phyloP scores from a whole-genome alignment of 1,140 invertebrate genomes.

The Philopotamus ludificatus region DNA sequence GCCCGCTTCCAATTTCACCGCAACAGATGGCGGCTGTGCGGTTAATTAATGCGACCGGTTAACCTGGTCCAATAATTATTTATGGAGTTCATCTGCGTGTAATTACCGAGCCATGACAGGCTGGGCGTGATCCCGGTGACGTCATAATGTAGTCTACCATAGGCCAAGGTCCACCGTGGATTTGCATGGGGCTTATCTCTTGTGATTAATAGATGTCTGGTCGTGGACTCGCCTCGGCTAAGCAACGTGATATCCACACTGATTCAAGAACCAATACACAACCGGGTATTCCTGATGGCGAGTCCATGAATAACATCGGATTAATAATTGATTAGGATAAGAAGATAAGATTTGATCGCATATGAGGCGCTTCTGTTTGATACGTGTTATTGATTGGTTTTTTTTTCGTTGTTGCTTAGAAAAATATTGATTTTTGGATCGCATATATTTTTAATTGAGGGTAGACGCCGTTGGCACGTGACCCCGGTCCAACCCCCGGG shows the following conservation, averaged over 20 bases:
- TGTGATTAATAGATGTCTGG: too few relatives aligned
- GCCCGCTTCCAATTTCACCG: conserved; percentile 8
- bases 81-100: conserved; percentile 16
- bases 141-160: not conserved
- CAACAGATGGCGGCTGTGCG: conserved; percentile 20
- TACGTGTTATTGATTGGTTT: not conserved
- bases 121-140: not conserved
- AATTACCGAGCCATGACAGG: conserved; percentile 19
- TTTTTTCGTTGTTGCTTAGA: not conserved
- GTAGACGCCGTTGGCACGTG: too few relatives aligned
- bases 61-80: conserved; percentile 15
- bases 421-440: not conserved
- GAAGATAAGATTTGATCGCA: too few relatives aligned
- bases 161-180: not conserved
- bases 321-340: too few relatives aligned
- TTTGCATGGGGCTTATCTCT: too few relatives aligned
- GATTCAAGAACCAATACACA: too few relatives aligned
- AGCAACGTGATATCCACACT: too few relatives aligned
- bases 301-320: too few relatives aligned
- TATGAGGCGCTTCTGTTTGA: not conserved
- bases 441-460: not conserved
- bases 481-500: conserved; percentile 11
- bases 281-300: too few relatives aligned
- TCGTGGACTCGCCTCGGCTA: too few relatives aligned
- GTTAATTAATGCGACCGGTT: conserved; percentile 15